These are phyloP conservation scores for Siniperca chuatsi DNA, from an alignment of 2,113 vertebrate species.

Conservation along the genomic window DNA sequence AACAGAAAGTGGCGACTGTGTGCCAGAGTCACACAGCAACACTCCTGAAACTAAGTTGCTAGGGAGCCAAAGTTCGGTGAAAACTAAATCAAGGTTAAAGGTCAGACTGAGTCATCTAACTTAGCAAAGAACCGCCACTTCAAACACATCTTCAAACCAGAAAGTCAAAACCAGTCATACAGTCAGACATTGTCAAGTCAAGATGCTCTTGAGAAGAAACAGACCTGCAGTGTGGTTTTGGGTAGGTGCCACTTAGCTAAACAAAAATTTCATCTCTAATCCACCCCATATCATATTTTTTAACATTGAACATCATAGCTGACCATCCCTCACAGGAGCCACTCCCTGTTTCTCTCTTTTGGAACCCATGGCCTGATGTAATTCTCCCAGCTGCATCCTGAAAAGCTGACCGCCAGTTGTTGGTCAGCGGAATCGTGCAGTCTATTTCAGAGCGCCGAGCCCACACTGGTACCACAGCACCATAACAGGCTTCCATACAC, in stretches of 20 bases:
- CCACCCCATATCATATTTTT: conserved; percentile 59
- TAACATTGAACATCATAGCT: conserved; percentile 46
- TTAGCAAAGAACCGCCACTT: not conserved
- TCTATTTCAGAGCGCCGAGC: conserved; percentile 74
- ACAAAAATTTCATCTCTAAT: conserved; percentile 51
- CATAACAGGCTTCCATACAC: conserved; percentile 45
- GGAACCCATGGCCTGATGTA: conserved; percentile 69
- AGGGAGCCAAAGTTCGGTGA: conserved; percentile 41
- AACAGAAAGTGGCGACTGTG: conserved; percentile 42
- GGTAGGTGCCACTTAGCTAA: conserved; percentile 41
- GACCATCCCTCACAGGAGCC: conserved; percentile 55
- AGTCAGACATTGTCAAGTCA: conserved; percentile 38
- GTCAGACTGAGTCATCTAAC: conserved; percentile 43
- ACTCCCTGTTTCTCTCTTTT: conserved; percentile 68
- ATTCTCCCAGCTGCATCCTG: conserved; percentile 73
- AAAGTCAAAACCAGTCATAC: conserved; percentile 23
- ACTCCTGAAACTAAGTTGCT: conserved; percentile 52
- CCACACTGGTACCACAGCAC: conserved; percentile 70
- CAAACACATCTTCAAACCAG: conserved; percentile 20
- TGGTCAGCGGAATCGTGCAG: conserved; percentile 63
- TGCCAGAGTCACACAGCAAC: conserved; percentile 23
- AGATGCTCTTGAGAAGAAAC: conserved; percentile 53
- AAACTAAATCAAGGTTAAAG: conserved; percentile 50
- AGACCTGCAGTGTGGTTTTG: conserved; percentile 59
- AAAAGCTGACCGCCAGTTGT: conserved; percentile 66